Evolutionary conservation across 2,888 invertebrate genomes (phyloP), one percentile per base, ranked within the genome.

Genomic region (Gastrophysa polygoni): DNA sequence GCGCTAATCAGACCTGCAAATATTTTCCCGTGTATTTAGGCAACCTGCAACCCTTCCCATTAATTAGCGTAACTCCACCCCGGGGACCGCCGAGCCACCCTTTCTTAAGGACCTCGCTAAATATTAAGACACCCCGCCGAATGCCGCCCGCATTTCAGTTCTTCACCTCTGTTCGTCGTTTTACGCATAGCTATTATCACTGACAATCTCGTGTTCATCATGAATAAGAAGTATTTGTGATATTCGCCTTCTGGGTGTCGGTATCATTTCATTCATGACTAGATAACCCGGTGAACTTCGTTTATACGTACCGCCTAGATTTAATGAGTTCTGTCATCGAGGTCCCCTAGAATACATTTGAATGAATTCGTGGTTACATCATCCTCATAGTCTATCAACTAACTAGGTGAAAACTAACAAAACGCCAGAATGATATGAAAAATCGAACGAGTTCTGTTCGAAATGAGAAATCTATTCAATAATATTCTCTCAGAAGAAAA

Each of bases 31-130:
- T 74, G 79, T 79, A 78, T 78, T 80, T 38, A 78, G 79, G 79
- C 80, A 75, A 78, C 76, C 77, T 77, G 73, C 78, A 78, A 78
- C 80, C 80, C 79, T 78, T 78, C 76, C 75, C 81, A 81, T 82
- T 82, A 82, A 82, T 82, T 82, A 82, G 81, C 78, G 79, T 79
- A 81, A 82, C 80, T 80, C 78, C 75, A 77, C 81, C 79, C 82
- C 69, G 71, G 81, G 79, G 82, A 78, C 76, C 72, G 71, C 74
- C 76, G 71, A 71, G 68, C 73, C 73, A 72, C 73, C 78, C 77
- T 75, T 73, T 76, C 76, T 76, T 75, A 75, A 76, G 73, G 73
- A 75, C 72, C 66, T 68, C 66, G 73, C 75, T 74, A 72, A 75
- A 76, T 74, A 76, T 75, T 75, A 76, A 77, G 78, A 76, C 76